Base-by-base conservation (phyloP, 2,888 invertebrate species). In the Timandra comae region DNA sequence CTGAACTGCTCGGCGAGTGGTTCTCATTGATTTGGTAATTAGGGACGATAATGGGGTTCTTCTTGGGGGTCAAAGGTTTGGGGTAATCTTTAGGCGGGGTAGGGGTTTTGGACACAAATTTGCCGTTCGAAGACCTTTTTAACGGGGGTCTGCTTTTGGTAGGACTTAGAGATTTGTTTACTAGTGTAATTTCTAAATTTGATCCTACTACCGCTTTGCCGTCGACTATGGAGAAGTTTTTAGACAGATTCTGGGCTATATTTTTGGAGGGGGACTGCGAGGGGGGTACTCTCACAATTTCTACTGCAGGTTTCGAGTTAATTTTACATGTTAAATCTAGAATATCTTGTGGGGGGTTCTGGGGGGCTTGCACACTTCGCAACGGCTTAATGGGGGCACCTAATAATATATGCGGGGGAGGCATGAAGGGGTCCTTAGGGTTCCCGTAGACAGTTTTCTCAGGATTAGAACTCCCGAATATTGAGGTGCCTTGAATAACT, bases 101-200 rank as follows among this genome's bases (percentile, higher is more conserved):
- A 0, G 73, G 86, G 0, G 76, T 63, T 54, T 88, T 89, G 1
- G 84, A 75, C 29, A 85, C 64, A 42, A 87, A 88, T 52, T 88
- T 88, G 0, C 90, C 89, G 30, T 88, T 86, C 0, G 87, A 77
- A 0, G 86, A 76, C 8, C 89, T 57, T 30, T 88, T 89, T 23
- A 87, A 87, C 0, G 80, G 73, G 0, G 65, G 54, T 12, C 81
- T 45, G 2, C 63, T 65, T 2, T 73, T 74, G 0, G 54, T 46
- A 0, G 70, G 74, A 2, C 66, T 74, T 26, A 62, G 67, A 0
- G 62, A 63, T 30, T 88, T 86, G 35, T 84, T 87, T 0, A 92
- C 91, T 41, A 93, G 61, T 0, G 92, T 92, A 12, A 93, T 93
- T 59, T 92, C 92, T 31, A 93, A 63, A 58, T 92, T 92, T 0